Evolutionary conservation across 2,797 vertebrate genomes (phyloP).

Genomic region (Spinus olivaceus): DNA sequence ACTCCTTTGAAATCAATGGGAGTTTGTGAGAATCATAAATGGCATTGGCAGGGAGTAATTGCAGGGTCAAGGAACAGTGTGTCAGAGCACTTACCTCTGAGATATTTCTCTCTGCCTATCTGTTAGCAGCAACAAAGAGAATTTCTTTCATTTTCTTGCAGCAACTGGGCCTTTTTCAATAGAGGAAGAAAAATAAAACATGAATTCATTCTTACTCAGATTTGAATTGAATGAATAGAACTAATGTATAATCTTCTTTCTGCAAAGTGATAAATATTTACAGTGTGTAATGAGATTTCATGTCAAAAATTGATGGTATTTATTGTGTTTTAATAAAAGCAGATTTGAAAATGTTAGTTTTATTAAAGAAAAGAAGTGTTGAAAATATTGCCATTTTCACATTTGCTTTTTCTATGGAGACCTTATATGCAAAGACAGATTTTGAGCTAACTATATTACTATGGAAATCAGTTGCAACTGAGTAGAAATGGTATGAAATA

Average conservation of each 20-base stretch:
- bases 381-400: slow-evolving; percentile 78
- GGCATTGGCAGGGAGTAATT: slow-evolving; percentile 5
- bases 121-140: slow-evolving; percentile 2
- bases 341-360: slow-evolving; percentile 78
- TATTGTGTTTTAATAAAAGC: slow-evolving; percentile 81
- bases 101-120: not conserved
- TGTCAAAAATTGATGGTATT: slow-evolving; percentile 81
- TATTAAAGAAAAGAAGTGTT: slow-evolving; percentile 79
- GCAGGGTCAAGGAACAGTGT: slow-evolving; percentile 14
- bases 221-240: slow-evolving; percentile 74
- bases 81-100: slow-evolving; percentile 20
- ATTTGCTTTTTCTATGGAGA: slow-evolving; percentile 78
- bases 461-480: slow-evolving; percentile 78
- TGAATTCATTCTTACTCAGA: slow-evolving; percentile 70
- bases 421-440: slow-evolving; percentile 77
- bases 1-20: not conserved
- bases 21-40: not conserved
- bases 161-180: slow-evolving; percentile 55
- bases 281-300: slow-evolving; percentile 77
- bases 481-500: slow-evolving; percentile 77
- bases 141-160: slow-evolving; percentile 38
- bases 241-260: slow-evolving; percentile 73
- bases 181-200: slow-evolving; percentile 72
- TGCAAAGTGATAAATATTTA: slow-evolving; percentile 81
- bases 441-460: slow-evolving; percentile 81